Evolutionary conservation across 2,888 invertebrate species (phyloP).

Genomic region (Diadromus collaris): DNA sequence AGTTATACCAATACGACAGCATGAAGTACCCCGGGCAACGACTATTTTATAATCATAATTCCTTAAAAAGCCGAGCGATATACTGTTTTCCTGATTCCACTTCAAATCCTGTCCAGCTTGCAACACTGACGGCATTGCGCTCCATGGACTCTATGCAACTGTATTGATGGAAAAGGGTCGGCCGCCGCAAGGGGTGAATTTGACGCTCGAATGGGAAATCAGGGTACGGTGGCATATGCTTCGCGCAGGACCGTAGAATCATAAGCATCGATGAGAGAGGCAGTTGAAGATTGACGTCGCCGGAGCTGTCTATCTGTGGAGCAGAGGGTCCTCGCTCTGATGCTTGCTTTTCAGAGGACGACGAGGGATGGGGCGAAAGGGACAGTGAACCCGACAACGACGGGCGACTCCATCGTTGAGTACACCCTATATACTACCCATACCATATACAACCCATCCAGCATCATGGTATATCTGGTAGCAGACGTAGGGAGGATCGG

Average conservation of each 20-base stretch:
- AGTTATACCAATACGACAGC: not conserved
- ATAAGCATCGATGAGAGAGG: slow-evolving; percentile 48
- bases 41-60: not conserved
- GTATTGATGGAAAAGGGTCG: slow-evolving; percentile 20
- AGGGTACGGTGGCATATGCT: slow-evolving; percentile 62
- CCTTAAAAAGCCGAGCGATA: not conserved
- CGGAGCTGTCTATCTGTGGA: slow-evolving; percentile 70
- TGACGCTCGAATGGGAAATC: slow-evolving; percentile 72
- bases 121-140: not conserved
- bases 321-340: slow-evolving; percentile 38
- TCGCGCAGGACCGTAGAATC: slow-evolving; percentile 44
- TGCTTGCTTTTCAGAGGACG: slow-evolving; percentile 11
- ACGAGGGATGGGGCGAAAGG: slow-evolving; percentile 18
- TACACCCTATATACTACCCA: slow-evolving; percentile 9
- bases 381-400: slow-evolving; percentile 51
- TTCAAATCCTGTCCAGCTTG: not conserved
- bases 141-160: not conserved
- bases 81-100: not conserved
- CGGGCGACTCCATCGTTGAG: slow-evolving; percentile 55
- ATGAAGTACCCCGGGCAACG: not conserved
- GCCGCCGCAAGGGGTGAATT: slow-evolving; percentile 64
- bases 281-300: slow-evolving; percentile 73
- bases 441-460: slow-evolving; percentile 27
- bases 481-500: slow-evolving; percentile 53
- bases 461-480: slow-evolving; percentile 44